Evolutionary conservation across 1,140 invertebrate species (phyloP).

Genomic region (Nephotettix cincticeps): DNA sequence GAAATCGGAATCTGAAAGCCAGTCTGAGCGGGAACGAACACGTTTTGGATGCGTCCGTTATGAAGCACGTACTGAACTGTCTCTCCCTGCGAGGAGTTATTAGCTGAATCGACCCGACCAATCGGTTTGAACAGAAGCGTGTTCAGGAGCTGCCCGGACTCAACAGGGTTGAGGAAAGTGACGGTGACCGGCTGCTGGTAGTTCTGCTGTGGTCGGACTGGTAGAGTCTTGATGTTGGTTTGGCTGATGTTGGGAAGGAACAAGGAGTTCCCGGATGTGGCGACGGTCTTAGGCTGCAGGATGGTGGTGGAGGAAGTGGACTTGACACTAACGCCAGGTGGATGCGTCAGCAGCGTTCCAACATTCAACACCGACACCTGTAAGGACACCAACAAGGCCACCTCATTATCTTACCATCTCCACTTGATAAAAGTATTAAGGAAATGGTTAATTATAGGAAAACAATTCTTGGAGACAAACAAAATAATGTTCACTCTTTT

Average conservation of each 20-base stretch:
- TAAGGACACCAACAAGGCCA: no score
- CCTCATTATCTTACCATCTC: no score
- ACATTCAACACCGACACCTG: no score
- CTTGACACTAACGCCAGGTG: neutral
- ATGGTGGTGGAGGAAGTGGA: slow-evolving; percentile 22
- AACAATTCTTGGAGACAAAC: no score
- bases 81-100: slow-evolving; percentile 36
- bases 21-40: slow-evolving; percentile 42
- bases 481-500: no score
- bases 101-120: slow-evolving; percentile 41
- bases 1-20: slow-evolving; percentile 51
- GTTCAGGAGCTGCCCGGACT: slow-evolving; percentile 28
- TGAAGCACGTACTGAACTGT: slow-evolving; percentile 40
- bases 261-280: slow-evolving; percentile 10
- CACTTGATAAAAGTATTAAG: no score
- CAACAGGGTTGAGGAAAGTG: slow-evolving; percentile 33
- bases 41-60: slow-evolving; percentile 44
- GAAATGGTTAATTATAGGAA: no score
- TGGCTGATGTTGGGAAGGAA: slow-evolving; percentile 18
- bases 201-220: neutral
- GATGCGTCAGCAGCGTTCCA: neutral
- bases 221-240: slow-evolving; percentile 21
- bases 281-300: slow-evolving; percentile 24
- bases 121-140: slow-evolving; percentile 32
- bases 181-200: slow-evolving; percentile 36